phyloP scores from a whole-genome alignment of 2,888 invertebrate genomes.

The Tenthredo livida region DNA sequence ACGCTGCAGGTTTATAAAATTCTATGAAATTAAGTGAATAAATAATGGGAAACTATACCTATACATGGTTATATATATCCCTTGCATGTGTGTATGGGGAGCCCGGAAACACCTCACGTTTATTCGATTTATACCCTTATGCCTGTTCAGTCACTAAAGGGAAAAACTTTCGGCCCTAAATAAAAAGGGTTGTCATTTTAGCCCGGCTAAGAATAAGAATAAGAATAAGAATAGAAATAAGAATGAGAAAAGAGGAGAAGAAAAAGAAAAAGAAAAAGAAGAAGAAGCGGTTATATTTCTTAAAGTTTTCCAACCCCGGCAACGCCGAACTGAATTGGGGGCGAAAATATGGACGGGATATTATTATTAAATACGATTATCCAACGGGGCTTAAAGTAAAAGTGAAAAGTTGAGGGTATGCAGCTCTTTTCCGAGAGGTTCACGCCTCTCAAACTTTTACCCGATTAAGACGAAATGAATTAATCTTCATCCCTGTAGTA shows the following conservation, averaged over 20 bases:
- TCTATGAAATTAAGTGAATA: too few relatives aligned
- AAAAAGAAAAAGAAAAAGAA: background rate
- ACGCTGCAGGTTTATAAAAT: too few relatives aligned
- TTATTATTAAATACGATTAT: conserved; percentile 76
- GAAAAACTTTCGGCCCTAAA: conserved; percentile 67
- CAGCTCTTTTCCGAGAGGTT: conserved; percentile 47
- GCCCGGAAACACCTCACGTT: too few relatives aligned
- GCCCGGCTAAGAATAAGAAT: background rate
- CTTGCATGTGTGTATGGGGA: too few relatives aligned
- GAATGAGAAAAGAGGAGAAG: background rate
- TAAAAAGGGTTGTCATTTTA: conserved; percentile 76
- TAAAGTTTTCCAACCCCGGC: conserved; percentile 17
- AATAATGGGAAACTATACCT: too few relatives aligned
- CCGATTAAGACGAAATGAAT: conserved; percentile 78
- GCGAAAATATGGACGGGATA: conserved; percentile 54
- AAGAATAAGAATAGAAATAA: background rate
- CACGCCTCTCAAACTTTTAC: conserved; percentile 76
- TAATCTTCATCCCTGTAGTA: conserved; percentile 75
- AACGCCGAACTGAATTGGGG: conserved; percentile 32
- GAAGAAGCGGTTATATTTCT: conserved; percentile 15
- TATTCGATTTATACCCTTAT: conserved; percentile 60
- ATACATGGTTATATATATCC: too few relatives aligned
- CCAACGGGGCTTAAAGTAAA: conserved; percentile 59
- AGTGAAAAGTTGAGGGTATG: conserved; percentile 65
- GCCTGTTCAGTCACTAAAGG: conserved; percentile 50